A percentile compares a stretch with the other conserved stretches of the same genome.
Conservation (phyloP, 2,113 vertebrate species). For the Henicopernis longicauda region DNA sequence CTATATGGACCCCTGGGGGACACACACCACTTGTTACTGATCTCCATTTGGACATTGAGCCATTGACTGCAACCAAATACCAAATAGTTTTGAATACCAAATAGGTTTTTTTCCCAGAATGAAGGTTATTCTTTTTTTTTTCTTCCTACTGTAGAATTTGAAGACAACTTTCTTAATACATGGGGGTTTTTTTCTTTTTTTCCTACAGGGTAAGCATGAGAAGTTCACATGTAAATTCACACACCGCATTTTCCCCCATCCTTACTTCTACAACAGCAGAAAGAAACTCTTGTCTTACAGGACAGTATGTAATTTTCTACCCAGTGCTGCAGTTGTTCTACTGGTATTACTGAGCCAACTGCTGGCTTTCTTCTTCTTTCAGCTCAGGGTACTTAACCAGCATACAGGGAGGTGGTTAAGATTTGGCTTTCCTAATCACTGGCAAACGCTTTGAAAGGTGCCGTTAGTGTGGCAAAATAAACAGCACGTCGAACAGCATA, state of each 20-base stretch:
- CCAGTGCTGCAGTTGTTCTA: background rate
- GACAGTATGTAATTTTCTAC: background rate
- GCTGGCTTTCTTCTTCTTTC: background rate
- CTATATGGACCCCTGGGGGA: accelerated
- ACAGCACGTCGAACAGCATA: background rate
- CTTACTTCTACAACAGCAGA: background rate
- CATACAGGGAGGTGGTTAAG: background rate
- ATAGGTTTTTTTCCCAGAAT: background rate
- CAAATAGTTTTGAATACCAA: background rate
- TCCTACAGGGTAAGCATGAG: background rate
- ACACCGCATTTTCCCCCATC: background rate
- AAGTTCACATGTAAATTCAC: background rate
- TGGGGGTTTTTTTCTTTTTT: background rate
- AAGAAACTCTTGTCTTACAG: background rate
- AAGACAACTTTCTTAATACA: background rate
- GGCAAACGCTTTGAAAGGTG: background rate
- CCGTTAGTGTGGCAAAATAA: background rate
- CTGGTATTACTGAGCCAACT: background rate
- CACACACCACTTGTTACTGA: background rate
- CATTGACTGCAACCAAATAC: background rate
- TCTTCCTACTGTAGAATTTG: background rate
- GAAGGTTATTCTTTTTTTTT: background rate
- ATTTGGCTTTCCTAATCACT: background rate
- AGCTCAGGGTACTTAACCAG: background rate
- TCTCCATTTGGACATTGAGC: background rate